These are phyloP conservation scores for Copsychus sechellarum DNA, from an alignment of 2,113 vertebrate genomes.

Conservation along the genomic window DNA sequence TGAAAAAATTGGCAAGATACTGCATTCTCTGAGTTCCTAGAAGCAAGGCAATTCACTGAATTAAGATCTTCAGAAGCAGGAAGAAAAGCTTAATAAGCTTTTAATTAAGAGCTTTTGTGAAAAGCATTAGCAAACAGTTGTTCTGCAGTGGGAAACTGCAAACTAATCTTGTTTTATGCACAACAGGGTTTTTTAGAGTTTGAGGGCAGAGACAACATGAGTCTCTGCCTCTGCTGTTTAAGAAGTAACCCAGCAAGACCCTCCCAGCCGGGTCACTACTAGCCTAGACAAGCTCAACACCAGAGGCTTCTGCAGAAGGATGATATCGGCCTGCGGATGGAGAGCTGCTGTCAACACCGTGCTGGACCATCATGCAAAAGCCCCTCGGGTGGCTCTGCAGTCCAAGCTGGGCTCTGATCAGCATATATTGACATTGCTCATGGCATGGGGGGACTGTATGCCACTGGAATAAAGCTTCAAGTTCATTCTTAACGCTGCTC, in stretches of 20 bases:
- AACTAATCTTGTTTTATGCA: background rate
- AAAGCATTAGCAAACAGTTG: background rate
- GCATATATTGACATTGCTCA: too few relatives aligned
- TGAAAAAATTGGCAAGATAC: background rate
- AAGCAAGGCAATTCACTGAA: background rate
- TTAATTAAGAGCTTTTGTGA: background rate
- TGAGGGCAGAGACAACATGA: background rate
- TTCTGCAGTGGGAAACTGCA: background rate
- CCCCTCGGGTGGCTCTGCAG: fast-evolving
- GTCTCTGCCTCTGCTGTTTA: background rate
- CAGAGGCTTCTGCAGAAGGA: background rate
- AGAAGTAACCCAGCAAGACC: background rate
- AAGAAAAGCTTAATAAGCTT: background rate
- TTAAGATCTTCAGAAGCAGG: background rate
- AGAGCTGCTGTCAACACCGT: background rate
- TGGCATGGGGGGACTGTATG: fast-evolving
- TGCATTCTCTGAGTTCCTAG: background rate
- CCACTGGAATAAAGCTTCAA: background rate
- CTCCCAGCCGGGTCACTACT: background rate
- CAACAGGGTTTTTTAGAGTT: background rate
- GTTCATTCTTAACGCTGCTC: background rate
- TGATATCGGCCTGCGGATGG: fast-evolving
- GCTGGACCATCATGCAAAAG: background rate
- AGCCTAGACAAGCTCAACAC: fast-evolving
- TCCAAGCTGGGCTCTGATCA: background rate